Base-by-base conservation (phyloP, 2,888 invertebrate genomes). In the Clusia tigrina region DNA sequence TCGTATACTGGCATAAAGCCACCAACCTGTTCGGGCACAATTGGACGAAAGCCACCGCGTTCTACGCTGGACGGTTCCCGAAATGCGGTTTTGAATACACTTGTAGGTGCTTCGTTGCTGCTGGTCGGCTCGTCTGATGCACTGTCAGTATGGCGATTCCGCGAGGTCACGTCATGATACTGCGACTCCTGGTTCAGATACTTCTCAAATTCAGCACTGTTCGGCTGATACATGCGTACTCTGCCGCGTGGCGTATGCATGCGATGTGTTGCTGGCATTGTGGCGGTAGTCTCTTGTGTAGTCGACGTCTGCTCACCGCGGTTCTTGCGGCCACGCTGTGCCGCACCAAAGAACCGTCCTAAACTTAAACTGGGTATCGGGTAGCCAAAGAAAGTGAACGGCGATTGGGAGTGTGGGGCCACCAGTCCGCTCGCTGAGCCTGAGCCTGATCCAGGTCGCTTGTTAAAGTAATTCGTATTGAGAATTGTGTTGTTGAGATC, bases 331-430 rank as follows among this genome's bases (percentile, higher is more conserved):
- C 84, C 84, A 18, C 80, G 71, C 9, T 79, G 73, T 1, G 77
- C 80, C n/a, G 76, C 77, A 2, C 85, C 84, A 83, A 90, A 87
- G 48, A 92, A 83, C 72, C 89, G 89, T 12, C 89, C 89, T 74
- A 93, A 87, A 69, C 89, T 90, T 54, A 94, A 80, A 42, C 88
- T 86, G 1, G 93, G 91, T 63, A 94, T 78, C 0, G 94, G 94
- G 77, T 94, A 89, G 0, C 94, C 94, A 74, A 94, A 94, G 77
- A 94, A 93, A 15, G 94, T 93, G 70, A 93, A 93, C 0, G 89
- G 87, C 0, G 87, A 85, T 0, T 72, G 69, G 1, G 73, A 65
- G n/a, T 67, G 66, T 10, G 76, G 68, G 5, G 62, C 60, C 0
- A 64, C 62, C 0, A 61, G 20, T 2, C 20, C n/a, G 15, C 1